Base-by-base conservation (phyloP, 2,888 invertebrate genomes). In the Apodemia mormo region DNA sequence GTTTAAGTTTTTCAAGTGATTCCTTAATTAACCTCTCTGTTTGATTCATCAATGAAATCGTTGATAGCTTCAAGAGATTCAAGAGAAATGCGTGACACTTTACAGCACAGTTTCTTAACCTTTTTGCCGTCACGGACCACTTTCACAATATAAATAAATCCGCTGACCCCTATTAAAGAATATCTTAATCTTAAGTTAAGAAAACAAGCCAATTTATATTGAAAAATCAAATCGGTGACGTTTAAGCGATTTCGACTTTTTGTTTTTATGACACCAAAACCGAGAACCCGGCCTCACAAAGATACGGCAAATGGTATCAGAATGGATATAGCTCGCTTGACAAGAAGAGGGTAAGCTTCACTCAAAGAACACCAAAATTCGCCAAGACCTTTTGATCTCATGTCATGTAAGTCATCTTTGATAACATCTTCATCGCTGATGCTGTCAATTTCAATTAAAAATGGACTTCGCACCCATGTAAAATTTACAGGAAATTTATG, bases 391-490 rank as follows among this genome's bases (percentile, higher is more conserved):
- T 49, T 66, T 66, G 66, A 66, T 66, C 66, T 66, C 9, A 66
- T 66, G 66, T 66, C 66, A 66, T 49, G 45, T 66, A 66, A 66
- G 66, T 66, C 66, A 9, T 49, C 66, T 66, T 66, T 45, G 22
- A 43, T 29, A 12, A 49, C 45, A 66, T 49, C 66, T 45, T 49
- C 49, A 30, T 66, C 66, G 66, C 66, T 66, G 49, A 66, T 66
- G 9, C 30, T 66, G 30, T 66, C 30, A 40, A 66, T 49, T 29
- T 66, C 66, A 3, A 49, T n/a, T 45, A 54, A 66, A 73, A 73
- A 71, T 71, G 70, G 70, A 68, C 71, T 73, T 49, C 70, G 71
- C 65, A 70, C 68, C 73, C 71, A 70, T 68, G 70, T 67, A n/a
- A 40, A 40, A 1, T 66, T 66, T 66, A 30, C 66, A 29, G 61